Evolutionary conservation across 2,797 vertebrate species (phyloP).

Genomic region (Pseudochirops corinnae): DNA sequence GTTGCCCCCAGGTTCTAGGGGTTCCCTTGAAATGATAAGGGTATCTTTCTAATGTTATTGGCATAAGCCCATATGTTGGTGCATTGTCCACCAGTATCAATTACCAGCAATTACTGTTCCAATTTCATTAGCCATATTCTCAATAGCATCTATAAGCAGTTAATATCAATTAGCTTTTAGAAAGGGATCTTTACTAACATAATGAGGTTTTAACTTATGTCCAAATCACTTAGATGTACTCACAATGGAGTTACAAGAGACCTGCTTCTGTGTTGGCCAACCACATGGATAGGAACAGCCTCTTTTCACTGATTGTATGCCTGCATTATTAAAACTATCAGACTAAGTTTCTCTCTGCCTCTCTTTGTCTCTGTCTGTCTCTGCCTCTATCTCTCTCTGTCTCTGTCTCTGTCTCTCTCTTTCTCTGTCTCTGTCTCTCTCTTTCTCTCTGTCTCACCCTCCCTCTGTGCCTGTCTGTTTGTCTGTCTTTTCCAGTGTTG

Average conservation of each 20-base stretch:
- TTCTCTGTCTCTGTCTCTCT: too few relatives aligned
- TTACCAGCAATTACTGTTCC: neutral
- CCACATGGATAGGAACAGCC: neutral
- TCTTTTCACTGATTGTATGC: neutral
- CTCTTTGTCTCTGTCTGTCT: neutral
- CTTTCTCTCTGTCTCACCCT: neutral
- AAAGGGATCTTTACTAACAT: neutral
- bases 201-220: neutral
- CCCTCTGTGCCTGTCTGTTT: neutral
- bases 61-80: neutral
- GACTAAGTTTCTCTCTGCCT: neutral
- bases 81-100: neutral
- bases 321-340: neutral
- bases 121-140: neutral
- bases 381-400: too few relatives aligned
- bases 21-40: neutral
- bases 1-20: neutral
- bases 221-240: neutral
- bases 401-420: too few relatives aligned
- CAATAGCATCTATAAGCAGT: neutral
- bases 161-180: neutral
- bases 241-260: neutral
- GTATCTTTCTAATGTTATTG: neutral
- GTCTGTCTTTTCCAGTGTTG: neutral
- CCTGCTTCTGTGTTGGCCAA: neutral